phyloP scores from a whole-genome alignment of 2,888 invertebrate genomes.

The Cephus sareptanus region DNA sequence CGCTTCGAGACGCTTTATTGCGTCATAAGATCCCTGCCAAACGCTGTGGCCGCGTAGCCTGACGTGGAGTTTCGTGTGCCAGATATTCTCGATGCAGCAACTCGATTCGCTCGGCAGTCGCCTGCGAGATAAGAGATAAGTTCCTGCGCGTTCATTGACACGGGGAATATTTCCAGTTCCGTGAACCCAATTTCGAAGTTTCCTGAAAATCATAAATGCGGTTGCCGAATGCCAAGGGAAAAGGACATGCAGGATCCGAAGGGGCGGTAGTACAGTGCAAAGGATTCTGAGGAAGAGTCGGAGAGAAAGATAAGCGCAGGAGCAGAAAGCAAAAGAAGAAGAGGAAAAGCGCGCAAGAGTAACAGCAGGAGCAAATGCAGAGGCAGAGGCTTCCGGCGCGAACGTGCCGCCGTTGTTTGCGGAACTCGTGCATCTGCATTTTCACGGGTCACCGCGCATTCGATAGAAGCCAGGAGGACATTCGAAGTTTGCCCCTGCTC shows the following conservation, averaged over 20 bases:
- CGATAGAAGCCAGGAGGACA: conserved; percentile 26
- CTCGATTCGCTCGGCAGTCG: no score
- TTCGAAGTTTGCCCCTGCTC: conserved; percentile 10
- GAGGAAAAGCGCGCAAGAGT: conserved; percentile 14
- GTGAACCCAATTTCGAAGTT: conserved; percentile 20
- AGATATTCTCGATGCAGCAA: no score
- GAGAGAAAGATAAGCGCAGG: conserved; percentile 22
- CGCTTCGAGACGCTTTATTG: no score
- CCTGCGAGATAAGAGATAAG: no score
- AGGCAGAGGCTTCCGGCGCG: conserved; percentile 27
- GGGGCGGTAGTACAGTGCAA: conserved; percentile 11
- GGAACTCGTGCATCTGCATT: conserved; percentile 57
- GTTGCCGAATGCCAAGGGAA: no score
- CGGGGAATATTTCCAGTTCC: conserved; percentile 38
- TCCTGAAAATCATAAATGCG: conserved; percentile 13
- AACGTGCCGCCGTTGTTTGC: conserved; percentile 55
- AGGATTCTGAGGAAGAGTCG: conserved; percentile 24
- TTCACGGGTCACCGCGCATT: conserved; percentile 59
- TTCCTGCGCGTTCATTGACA: conserved; percentile 18
- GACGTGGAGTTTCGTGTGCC: no score
- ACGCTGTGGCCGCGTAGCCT: no score
- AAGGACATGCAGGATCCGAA: background rate
- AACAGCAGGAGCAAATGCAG: conserved; percentile 18
- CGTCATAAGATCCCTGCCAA: no score
- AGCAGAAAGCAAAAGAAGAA: conserved; percentile 27